Percentiles rank a stretch among this genome's conserved stretches.
Evolutionary conservation across 2,888 invertebrate genomes (phyloP).

Genomic region (Netelia virgata): DNA sequence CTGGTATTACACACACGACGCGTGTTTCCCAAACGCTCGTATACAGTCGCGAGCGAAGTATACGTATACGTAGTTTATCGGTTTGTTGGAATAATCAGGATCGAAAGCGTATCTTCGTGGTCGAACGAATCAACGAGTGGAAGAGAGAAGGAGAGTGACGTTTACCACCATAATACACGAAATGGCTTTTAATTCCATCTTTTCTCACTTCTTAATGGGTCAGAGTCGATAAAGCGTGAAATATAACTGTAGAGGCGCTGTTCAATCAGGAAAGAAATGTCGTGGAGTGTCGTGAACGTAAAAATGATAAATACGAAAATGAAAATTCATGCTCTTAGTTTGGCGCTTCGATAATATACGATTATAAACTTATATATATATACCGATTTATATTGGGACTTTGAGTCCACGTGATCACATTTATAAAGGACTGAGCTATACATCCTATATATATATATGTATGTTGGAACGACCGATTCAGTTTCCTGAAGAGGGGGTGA

Average conservation of each 20-base stretch:
- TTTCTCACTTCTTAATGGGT: conserved; percentile 67
- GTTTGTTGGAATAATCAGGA: conserved; percentile 80
- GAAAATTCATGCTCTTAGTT: conserved; percentile 65
- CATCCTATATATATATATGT: conserved; percentile 20
- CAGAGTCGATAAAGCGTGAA: conserved; percentile 59
- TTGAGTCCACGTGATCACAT: conserved; percentile 53
- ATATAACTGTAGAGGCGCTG: conserved; percentile 52
- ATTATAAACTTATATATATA: conserved; percentile 56
- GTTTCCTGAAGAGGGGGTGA: conserved; percentile 52
- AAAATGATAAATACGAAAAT: conserved; percentile 57
- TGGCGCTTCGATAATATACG: conserved; percentile 63
- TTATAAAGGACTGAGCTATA: conserved; percentile 23
- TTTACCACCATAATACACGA: conserved; percentile 62
- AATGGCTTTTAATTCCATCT: conserved; percentile 68
- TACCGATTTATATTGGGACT: conserved; percentile 44
- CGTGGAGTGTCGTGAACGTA: conserved; percentile 30
- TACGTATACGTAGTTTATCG: conserved; percentile 76
- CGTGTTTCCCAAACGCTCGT: conserved; percentile 7
- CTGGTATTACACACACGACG: conserved; percentile 33
- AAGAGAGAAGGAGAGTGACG: conserved; percentile 17
- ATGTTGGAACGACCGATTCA: conserved; percentile 61
- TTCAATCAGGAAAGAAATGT: conserved; percentile 32
- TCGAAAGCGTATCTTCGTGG: conserved; percentile 72
- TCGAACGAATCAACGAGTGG: neutral
- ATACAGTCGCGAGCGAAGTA: conserved; percentile 19